Evolutionary conservation across 2,888 invertebrate genomes (phyloP).

Genomic region (Hemicrepidius hirtus): DNA sequence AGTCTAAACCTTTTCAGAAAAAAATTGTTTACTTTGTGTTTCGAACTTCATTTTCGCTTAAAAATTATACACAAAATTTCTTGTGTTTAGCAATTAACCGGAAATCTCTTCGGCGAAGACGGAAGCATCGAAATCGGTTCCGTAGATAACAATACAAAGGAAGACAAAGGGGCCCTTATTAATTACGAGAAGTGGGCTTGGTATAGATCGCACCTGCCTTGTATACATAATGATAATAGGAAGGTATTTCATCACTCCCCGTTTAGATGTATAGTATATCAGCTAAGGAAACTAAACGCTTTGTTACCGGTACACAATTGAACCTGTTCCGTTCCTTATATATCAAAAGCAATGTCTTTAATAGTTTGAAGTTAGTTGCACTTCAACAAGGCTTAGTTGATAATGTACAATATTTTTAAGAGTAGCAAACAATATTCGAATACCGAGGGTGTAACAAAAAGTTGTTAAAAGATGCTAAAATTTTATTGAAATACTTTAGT

Average conservation of each 20-base stretch:
- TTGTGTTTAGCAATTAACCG: not conserved
- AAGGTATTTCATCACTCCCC: conserved; percentile 17
- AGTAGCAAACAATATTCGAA: too few species aligned
- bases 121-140: conserved; percentile 10
- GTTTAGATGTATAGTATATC: conserved; percentile 8
- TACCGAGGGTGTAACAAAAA: too few species aligned
- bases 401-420: too few species aligned
- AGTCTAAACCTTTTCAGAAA: not conserved
- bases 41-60: conserved; percentile 5
- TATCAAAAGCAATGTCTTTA: not conserved
- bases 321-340: conserved; percentile 1
- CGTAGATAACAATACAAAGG: conserved; percentile 16
- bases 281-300: conserved; percentile 21
- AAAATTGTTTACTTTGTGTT: not conserved
- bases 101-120: not conserved
- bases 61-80: not conserved
- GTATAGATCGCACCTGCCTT: conserved; percentile 26
- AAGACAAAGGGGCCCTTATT: conserved; percentile 20
- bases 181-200: conserved; percentile 20
- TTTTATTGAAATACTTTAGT: too few species aligned
- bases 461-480: too few species aligned
- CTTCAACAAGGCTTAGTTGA: too few species aligned
- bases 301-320: conserved; percentile 4
- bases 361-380: too few species aligned
- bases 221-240: conserved; percentile 27